Base-by-base conservation (phyloP, 64 coral and sea anemone genomes). In the Actinia equina region DNA sequence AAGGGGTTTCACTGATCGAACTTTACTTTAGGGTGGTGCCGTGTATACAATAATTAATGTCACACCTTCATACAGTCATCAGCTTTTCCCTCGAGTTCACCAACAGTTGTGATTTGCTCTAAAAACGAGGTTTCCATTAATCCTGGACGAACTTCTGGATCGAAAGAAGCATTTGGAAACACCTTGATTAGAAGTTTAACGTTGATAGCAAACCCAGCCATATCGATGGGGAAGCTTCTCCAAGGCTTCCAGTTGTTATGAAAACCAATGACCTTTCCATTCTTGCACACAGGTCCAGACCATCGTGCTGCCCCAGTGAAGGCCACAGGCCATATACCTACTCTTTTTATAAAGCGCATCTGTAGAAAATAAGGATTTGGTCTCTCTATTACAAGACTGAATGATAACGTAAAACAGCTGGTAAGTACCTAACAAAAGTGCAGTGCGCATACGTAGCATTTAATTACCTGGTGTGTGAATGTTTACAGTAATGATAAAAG, bases 271-370 rank as follows among this genome's bases (percentile, higher is more conserved):
- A 99, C 97, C 25, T 84, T 87, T 51, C 86, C 97, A 65, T 86
- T 23, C 77, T 93, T 86, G 46, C 97, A 99, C 23, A 99, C 80
- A 30, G 97, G 97, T 6, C 97, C 97, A 49, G 93, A 94, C 82
- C 91, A 99, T 63, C 91, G 86, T 22, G 93, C 91, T 11, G 90
- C 97, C 11, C 97, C 97, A 60, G 93, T 94, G 64, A 99, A 93
- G 13, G 93, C 97, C 6, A 99, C 97, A n/a, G 97, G 97, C 97
- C 97, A 99, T 64, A 95, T 90, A 6, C 93, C 91, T 37, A 99
- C 93, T 51, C 63, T 90, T 42, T 92, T 87, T 3, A 94, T 83
- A 25, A 19, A 77, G 17, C 97, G 90, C 93, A 99, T 95, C 97
- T 99, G 52, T 74, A 13, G 69, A 86, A 82, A 69, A 10, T 4